Evolutionary conservation across 2,888 invertebrate species (phyloP), one percentile per base, ranked within the genome.

Genomic region (Epirrhoe alternata): DNA sequence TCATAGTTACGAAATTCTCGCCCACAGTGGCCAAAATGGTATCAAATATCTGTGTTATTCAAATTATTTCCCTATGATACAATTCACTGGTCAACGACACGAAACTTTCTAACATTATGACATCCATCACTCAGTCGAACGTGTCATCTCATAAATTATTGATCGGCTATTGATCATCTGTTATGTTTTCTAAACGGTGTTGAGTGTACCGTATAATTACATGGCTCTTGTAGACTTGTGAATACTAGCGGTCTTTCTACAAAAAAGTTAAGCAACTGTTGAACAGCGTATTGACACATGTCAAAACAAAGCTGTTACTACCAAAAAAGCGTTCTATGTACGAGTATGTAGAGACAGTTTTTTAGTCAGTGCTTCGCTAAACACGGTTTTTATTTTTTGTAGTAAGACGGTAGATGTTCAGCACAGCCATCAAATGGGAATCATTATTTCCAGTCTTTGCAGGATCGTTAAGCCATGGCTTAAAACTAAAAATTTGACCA

Each of bases 91-190:
- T 64, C 53, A 38, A 42, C 56, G 63, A 30, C 33, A 67, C 59
- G 67, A 53, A 64, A 63, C 63, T 67, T 67, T 67, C 67, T 67
- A 66, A 30, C 42, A 63, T 63, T 59, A 55, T 42, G 35, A 12
- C 51, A 56, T 63, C 55, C 59, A 63, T 66, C 61, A 49, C 42
- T 66, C 52, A 57, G 50, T 63, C 56, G 64, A 53, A 59, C 54
- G 33, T 60, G 67, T 70, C 47, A 66, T 71, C 66, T 73, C 64
- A 73, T 73, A 55, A 61, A 71, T 73, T 64, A 71, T 73, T 47
- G 30, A 72, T 65, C 59, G 47, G 6, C 24, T 38, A 50, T 42
- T 60, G 53, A 54, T 58, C 38, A 53, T 60, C 42, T 60, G 47
- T 31, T 38, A 8, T 6, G 24, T 45, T 45, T 30, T 45, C 24